phyloP scores from a whole-genome alignment of 2,888 invertebrate genomes.

The Sarcophaga variegata region DNA sequence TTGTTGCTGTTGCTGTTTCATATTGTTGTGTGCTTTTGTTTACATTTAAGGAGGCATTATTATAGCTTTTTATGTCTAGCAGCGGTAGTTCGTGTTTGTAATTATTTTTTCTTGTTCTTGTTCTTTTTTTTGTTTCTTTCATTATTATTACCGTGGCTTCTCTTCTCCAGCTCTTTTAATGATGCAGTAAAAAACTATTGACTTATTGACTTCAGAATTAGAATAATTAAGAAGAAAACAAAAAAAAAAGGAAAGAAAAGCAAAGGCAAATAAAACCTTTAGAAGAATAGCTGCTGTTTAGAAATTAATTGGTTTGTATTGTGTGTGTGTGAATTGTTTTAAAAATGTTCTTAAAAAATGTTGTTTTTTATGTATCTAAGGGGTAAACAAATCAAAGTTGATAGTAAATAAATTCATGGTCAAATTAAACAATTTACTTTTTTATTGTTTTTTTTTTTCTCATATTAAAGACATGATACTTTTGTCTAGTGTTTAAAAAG shows the following conservation, averaged over 20 bases:
- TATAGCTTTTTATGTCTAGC: constrained; percentile 46
- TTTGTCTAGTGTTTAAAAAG: too few relatives aligned
- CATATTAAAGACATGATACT: too few relatives aligned
- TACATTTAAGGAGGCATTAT: constrained; percentile 51
- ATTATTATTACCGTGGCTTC: constrained; percentile 1
- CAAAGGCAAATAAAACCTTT: not conserved
- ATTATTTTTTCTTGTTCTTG: constrained; percentile 24
- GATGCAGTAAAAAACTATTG: constrained; percentile 29
- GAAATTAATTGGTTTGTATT: not conserved
- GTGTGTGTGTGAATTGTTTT: not conserved
- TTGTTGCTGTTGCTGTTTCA: not conserved
- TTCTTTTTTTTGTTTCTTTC: constrained; percentile 32
- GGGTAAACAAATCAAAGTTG: not conserved
- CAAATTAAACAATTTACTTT: not conserved
- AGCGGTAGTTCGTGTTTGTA: constrained; percentile 56
- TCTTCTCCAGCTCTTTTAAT: not conserved
- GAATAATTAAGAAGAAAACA: not conserved
- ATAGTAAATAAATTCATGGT: not conserved
- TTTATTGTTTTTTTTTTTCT: not conserved
- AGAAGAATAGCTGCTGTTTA: not conserved
- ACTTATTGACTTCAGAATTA: not conserved
- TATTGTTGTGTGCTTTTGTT: constrained; percentile 39
- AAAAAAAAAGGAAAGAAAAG: not conserved
- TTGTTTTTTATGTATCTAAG: not conserved
- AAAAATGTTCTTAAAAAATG: not conserved